Conservation (phyloP, 2,888 invertebrate species). For the Tinea trinotella region DNA sequence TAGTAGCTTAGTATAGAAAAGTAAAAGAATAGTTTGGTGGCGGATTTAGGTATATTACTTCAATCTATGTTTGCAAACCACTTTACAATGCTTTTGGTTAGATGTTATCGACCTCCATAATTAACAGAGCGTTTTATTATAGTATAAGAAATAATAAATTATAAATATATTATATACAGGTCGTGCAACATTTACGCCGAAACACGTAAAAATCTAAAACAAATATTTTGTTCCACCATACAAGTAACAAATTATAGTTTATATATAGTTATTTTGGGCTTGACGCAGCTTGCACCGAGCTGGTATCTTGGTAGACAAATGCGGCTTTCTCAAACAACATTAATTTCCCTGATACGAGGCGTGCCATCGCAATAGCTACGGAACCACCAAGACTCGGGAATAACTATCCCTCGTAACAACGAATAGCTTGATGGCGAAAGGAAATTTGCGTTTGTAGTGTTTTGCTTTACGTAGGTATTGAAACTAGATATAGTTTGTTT, state of each 20-base stretch:
- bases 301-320: conserved; percentile 15
- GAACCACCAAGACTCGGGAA: background rate
- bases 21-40: no score
- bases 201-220: no score
- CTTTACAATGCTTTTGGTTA: no score
- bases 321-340: conserved; percentile 16
- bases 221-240: no score
- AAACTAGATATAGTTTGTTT: background rate
- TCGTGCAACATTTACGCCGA: no score
- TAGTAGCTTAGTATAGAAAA: no score
- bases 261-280: conserved; percentile 2
- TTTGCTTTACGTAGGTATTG: background rate
- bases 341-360: conserved; percentile 13
- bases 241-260: background rate
- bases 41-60: no score
- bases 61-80: no score
- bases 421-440: conserved; percentile 7
- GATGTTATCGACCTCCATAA: no score
- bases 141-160: no score
- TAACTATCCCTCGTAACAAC: conserved; percentile 5
- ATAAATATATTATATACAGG: no score
- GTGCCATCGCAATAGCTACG: conserved; percentile 5
- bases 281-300: conserved; percentile 10
- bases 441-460: conserved; percentile 6
- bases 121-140: no score